Conservation (phyloP, 1,140 invertebrate species). For the Polypedilum vanderplanki region DNA sequence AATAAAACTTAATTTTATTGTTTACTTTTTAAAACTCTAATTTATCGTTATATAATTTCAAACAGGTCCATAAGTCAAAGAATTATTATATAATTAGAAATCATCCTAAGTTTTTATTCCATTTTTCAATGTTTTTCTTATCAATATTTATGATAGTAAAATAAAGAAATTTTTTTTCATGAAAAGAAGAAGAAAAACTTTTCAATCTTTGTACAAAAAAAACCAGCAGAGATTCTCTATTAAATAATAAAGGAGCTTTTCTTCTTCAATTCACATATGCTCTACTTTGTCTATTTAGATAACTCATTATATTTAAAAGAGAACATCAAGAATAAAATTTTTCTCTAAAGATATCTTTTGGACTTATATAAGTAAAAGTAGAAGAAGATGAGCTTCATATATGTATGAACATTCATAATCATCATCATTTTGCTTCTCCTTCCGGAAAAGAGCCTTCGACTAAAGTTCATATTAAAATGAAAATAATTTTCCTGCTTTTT, state of each 20-base stretch:
- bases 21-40: too few species aligned
- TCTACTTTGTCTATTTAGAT: not conserved
- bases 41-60: too few species aligned
- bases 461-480: constrained; percentile 28
- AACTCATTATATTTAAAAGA: not conserved
- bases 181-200: too few species aligned
- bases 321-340: not conserved
- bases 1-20: too few species aligned
- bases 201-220: too few species aligned
- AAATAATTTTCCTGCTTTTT: not conserved
- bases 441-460: not conserved
- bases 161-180: too few species aligned
- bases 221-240: too few species aligned
- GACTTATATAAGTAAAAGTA: not conserved
- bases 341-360: not conserved
- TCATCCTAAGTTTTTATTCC: too few species aligned
- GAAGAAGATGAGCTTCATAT: not conserved
- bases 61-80: too few species aligned
- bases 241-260: not conserved
- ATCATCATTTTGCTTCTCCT: constrained; percentile 1
- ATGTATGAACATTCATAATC: not conserved
- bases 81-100: too few species aligned
- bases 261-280: not conserved
- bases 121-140: too few species aligned
- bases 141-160: too few species aligned